Conservation (phyloP, 2,888 invertebrate genomes). For the Nysson spinosus region DNA sequence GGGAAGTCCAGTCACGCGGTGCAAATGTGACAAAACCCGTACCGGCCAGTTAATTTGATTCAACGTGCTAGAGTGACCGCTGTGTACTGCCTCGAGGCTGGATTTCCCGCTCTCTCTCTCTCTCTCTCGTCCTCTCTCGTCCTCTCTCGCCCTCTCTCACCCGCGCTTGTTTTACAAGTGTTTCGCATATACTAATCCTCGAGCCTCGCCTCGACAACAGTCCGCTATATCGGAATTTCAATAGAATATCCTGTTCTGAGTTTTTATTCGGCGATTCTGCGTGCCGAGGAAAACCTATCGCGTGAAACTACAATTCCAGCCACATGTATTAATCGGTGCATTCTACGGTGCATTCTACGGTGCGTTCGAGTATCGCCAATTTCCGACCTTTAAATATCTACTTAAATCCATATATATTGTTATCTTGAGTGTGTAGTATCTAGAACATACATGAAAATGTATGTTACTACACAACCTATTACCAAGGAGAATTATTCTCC, state of each 20-base stretch:
- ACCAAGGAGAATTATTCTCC: no score
- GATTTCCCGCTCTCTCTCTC: conserved; percentile 2
- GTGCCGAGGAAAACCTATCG: conserved; percentile 9
- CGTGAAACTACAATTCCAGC: conserved; percentile 65
- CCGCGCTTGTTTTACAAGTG: conserved; percentile 68
- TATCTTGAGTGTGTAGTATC: no score
- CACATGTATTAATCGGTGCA: no score
- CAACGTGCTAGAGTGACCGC: conserved; percentile 33
- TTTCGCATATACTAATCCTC: conserved; percentile 57
- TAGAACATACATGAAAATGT: no score
- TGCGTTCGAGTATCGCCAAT: no score
- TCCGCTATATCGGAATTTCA: conserved; percentile 68
- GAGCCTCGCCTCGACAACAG: conserved; percentile 46
- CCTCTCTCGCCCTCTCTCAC: conserved; percentile 2
- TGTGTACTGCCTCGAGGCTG: conserved; percentile 21
- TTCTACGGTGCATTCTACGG: no score
- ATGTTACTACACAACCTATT: no score
- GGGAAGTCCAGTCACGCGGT: conserved; percentile 3
- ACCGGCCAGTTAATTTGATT: conserved; percentile 48
- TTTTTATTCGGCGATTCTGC: conserved; percentile 70
- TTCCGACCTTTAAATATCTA: no score
- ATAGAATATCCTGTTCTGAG: conserved; percentile 76
- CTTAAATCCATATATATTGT: no score
- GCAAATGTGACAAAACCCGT: conserved; percentile 44
- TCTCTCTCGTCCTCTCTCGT: not conserved